Evolutionary conservation across 1,140 invertebrate genomes (phyloP).

Genomic region (Rhopalosiphum maidis): DNA sequence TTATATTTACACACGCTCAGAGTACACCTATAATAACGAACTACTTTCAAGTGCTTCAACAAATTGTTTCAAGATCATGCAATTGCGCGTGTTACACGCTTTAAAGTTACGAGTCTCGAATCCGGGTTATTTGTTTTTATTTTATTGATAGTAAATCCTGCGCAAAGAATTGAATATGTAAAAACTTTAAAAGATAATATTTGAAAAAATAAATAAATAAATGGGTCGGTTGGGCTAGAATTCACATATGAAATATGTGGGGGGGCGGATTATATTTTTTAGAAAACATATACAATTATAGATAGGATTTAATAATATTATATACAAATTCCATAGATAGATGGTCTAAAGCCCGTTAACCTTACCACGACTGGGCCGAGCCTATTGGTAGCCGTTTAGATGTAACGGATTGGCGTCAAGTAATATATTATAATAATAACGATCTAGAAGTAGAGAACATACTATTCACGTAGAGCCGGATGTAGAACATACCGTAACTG

Average conservation of each 20-base stretch:
- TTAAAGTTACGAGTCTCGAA: neutral
- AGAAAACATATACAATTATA: no score
- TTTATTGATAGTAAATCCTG: neutral
- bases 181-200: neutral
- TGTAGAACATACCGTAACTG: neutral
- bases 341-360: no score
- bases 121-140: neutral
- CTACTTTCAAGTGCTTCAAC: neutral
- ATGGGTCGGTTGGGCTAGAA: no score
- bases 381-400: neutral
- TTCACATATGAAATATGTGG: no score
- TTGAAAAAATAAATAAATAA: neutral
- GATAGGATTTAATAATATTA: no score
- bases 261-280: no score
- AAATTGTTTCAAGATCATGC: constrained; percentile 1
- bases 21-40: neutral
- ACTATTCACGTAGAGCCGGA: neutral
- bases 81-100: neutral
- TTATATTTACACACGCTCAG: neutral
- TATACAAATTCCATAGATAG: no score
- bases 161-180: neutral
- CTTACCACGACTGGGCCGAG: no score
- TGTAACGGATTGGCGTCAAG: neutral
- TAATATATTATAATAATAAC: neutral
- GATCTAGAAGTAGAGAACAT: neutral